phyloP scores from a whole-genome alignment of 2,113 vertebrate species.

The Falco punctatus region DNA sequence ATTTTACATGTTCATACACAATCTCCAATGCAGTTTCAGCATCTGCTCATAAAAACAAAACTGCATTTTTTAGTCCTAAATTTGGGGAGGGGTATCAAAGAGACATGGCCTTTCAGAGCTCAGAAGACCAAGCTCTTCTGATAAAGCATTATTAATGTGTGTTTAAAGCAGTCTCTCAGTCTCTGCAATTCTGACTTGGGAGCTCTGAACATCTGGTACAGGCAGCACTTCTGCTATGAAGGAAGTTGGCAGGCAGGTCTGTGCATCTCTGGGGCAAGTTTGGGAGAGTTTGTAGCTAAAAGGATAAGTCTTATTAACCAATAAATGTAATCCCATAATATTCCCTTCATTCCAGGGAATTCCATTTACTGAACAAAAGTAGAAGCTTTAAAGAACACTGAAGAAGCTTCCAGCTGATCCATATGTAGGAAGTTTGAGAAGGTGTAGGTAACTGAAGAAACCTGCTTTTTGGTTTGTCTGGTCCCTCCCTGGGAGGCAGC shows the following conservation, averaged over 20 bases:
- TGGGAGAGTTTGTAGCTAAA: neutral
- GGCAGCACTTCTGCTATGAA: neutral
- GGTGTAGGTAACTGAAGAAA: neutral
- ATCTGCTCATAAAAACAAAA: neutral
- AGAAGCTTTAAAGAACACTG: neutral
- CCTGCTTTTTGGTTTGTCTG: neutral
- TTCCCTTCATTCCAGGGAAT: neutral
- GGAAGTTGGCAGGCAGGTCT: neutral
- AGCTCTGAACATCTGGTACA: constrained; percentile 23
- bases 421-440: neutral
- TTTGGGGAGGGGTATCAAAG: neutral
- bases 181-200: neutral
- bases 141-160: neutral
- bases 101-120: neutral
- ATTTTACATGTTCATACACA: neutral
- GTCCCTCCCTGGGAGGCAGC: neutral
- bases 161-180: neutral
- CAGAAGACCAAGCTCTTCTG: neutral
- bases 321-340: neutral
- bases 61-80: neutral
- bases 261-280: neutral
- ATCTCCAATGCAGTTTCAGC: neutral
- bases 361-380: neutral
- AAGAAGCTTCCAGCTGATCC: neutral
- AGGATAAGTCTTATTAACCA: neutral